Conservation (phyloP, 1,140 invertebrate species). For the Contarinia nasturtii region DNA sequence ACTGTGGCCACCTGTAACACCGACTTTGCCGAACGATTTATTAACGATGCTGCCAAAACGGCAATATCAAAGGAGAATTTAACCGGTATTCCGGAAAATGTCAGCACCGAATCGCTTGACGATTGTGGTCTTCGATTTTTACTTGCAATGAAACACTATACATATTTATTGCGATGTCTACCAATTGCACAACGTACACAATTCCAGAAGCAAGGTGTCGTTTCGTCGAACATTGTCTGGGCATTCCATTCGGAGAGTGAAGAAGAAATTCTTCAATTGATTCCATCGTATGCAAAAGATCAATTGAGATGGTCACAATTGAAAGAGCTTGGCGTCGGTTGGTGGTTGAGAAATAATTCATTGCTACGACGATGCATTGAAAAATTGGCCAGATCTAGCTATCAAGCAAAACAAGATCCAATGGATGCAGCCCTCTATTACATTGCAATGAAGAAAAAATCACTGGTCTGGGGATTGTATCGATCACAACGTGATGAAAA, state of each 20-base stretch:
- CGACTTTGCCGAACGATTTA: constrained; percentile 67
- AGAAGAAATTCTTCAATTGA: constrained; percentile 78
- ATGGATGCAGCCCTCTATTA: constrained; percentile 96
- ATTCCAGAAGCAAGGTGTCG: constrained; percentile 77
- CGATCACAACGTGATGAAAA: constrained; percentile 69
- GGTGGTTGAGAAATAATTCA: constrained; percentile 86
- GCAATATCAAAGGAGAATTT: constrained; percentile 49
- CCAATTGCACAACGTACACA: constrained; percentile 70
- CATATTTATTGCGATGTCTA: constrained; percentile 80
- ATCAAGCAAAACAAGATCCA: constrained; percentile 78
- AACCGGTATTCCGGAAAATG: constrained; percentile 33
- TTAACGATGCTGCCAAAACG: constrained; percentile 53
- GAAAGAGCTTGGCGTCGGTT: constrained; percentile 81
- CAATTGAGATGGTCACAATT: constrained; percentile 80
- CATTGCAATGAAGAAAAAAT: constrained; percentile 97
- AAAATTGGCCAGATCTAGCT: constrained; percentile 81
- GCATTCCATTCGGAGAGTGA: constrained; percentile 97
- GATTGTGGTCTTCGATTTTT: constrained; percentile 94
- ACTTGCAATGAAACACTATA: constrained; percentile 93
- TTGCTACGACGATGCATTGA: constrained; percentile 75
- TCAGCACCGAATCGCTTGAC: constrained; percentile 67
- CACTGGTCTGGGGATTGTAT: constrained; percentile 88
- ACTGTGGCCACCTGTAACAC: constrained; percentile 88
- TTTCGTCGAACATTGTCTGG: constrained; percentile 90
- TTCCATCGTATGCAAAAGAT: constrained; percentile 72